Conservation (phyloP, 2,888 invertebrate genomes). For the Taphrorychus bicolor region DNA sequence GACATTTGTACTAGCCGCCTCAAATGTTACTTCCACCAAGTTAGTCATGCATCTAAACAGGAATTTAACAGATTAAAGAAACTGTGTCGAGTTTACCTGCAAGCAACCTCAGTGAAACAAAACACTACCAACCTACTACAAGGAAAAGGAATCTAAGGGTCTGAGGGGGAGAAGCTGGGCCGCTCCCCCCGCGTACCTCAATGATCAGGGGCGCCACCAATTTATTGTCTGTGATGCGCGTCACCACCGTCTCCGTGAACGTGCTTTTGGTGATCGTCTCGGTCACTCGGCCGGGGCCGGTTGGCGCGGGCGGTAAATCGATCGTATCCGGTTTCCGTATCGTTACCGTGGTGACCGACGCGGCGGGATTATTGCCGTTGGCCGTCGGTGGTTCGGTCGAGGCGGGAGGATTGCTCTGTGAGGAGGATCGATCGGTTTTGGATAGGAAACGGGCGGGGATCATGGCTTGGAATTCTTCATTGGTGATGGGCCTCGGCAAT, state of each 20-base stretch:
- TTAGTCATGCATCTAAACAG: background rate
- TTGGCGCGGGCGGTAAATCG: slow-evolving; percentile 73
- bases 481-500: slow-evolving; percentile 85
- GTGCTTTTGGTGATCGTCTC: slow-evolving; percentile 96
- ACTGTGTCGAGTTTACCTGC: slow-evolving; percentile 3
- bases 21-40: background rate
- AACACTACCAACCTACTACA: slow-evolving; percentile 38
- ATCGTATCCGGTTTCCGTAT: slow-evolving; percentile 76
- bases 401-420: slow-evolving; percentile 11
- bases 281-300: slow-evolving; percentile 85
- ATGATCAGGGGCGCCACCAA: slow-evolving; percentile 84
- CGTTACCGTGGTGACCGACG: slow-evolving; percentile 78
- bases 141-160: slow-evolving; percentile 34
- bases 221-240: slow-evolving; percentile 91
- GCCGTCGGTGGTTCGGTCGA: slow-evolving; percentile 50
- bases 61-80: slow-evolving; percentile 1
- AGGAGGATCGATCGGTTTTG: slow-evolving; percentile 49
- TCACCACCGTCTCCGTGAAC: slow-evolving; percentile 94
- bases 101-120: slow-evolving; percentile 2
- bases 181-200: slow-evolving; percentile 73
- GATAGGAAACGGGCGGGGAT: slow-evolving; percentile 87
- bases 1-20: background rate
- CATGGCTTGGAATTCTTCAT: slow-evolving; percentile 95
- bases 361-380: slow-evolving; percentile 56
- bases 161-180: slow-evolving; percentile 38